Evolutionary conservation across 1,140 invertebrate species (phyloP).

Genomic region (Rhyacophila brunnea): DNA sequence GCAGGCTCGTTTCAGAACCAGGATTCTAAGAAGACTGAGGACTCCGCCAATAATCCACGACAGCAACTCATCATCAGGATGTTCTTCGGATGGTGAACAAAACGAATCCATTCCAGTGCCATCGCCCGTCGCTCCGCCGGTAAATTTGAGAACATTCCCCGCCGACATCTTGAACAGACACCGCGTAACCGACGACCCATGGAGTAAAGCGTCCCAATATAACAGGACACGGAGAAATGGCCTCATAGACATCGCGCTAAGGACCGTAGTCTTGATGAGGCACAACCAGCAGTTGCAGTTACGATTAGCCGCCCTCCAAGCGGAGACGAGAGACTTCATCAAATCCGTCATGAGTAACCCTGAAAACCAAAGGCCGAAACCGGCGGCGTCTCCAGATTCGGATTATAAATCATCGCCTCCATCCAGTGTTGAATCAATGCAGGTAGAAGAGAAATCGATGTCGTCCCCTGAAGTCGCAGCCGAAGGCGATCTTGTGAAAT

Average conservation of each 20-base stretch:
- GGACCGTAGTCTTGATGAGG: constrained; percentile 50
- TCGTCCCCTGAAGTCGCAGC: not conserved
- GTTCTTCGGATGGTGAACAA: not conserved
- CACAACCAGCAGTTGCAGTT: constrained; percentile 52
- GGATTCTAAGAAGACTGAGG: constrained; percentile 4
- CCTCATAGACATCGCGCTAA: constrained; percentile 50
- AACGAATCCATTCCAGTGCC: not conserved
- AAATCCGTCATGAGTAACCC: constrained; percentile 47
- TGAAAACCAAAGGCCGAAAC: constrained; percentile 31
- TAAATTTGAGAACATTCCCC: not conserved
- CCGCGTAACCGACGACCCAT: too few relatives aligned
- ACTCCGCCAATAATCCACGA: not conserved
- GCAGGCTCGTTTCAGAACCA: not conserved
- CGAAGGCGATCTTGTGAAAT: not conserved
- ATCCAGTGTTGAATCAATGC: not conserved
- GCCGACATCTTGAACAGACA: not conserved
- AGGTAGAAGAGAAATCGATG: not conserved
- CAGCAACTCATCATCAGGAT: not conserved
- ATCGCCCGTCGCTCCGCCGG: not conserved
- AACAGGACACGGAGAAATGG: constrained; percentile 30
- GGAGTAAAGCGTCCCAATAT: too few relatives aligned
- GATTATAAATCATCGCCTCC: not conserved
- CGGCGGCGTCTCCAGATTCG: not conserved
- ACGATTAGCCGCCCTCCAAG: constrained; percentile 45
- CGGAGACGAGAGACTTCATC: constrained; percentile 50